Base-by-base conservation (phyloP, 1,140 invertebrate genomes). In the Galleria mellonella region DNA sequence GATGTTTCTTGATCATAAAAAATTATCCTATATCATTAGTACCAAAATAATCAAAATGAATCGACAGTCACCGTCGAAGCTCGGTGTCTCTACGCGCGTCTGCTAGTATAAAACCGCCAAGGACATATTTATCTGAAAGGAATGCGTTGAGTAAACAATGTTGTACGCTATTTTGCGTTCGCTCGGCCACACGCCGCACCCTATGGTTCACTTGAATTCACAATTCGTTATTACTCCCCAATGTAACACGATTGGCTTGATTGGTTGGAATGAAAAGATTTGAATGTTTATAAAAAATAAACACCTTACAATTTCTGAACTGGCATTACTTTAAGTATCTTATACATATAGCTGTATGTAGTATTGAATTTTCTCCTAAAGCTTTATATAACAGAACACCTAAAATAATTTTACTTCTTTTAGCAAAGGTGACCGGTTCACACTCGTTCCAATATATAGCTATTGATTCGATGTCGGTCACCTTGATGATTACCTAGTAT, bases 81-180 rank as follows among this genome's bases (percentile, higher is more conserved):
- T 2, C 17, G 17, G 17, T 23, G 17, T 23, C 17, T 23, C 17
- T 23, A 64, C 63, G 55, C 56, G 61, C 65, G 69, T 67, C 62
- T 67, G 44, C 36, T 54, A 43, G 49, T 52, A 68, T 59, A 72
- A 67, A 71, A 70, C 62, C 50, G 52, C 67, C 75, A 83, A 79
- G 78, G 78, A 79, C 78, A 78, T 74, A 68, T 76, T 72, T 83
- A 83, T 83, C 75, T 74, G 64, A 62, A 61, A 51, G 76, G 74
- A 68, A 81, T 83, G 72, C 61, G 62, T 56, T 65, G 41, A 61
- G 66, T 83, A 81, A 83, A 83, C 72, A 83, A 54, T 72, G 61
- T 62, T 68, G 59, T 66, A 67, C 64, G 57, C 50, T 70, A 67
- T 72, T 69, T 73, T 51, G 51, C 53, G 49, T 51, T 39, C 51